Evolutionary conservation across 2,113 vertebrate species (phyloP), one percentile per base, ranked within the genome.

Genomic region (Coturnix japonica): DNA sequence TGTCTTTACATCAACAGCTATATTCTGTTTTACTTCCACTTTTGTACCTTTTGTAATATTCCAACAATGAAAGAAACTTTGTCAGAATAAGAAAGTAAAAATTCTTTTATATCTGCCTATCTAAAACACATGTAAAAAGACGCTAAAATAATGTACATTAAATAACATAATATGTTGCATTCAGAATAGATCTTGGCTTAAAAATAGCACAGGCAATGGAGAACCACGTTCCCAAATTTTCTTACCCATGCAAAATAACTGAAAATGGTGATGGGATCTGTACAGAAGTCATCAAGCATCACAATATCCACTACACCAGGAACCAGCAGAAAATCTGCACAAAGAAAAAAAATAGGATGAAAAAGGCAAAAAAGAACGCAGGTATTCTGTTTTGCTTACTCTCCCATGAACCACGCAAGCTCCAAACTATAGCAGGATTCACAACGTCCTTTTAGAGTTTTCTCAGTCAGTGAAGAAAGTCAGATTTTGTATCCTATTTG

Each of bases 41-140:
- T 46, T 67, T 0, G 0, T 10, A 3, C 44, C 12, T 69, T 76
- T 57, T 59, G 9, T 71, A 47, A 51, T 35, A 47, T 19, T 67
- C 54, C 43, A 35, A 28, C 43, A 71, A 64, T 60, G 67, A 26
- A 70, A 18, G 46, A 77, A 81, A 51, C 4, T 28, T 3, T 26
- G 4, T 63, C 76, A 56, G 39, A 71, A 47, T 51, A 51, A 85
- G 61, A 39, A 90, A 81, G 20, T 31, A 2, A 56, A 26, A 76
- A 28, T 47, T 57, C 9, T 72, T 76, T 63, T 22, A 33, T 49
- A 4, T 90, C 35, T 2, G 0, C 26, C 66, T 60, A 9, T 30
- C 31, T 65, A 87, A 87, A 82, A 39, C 43, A 39, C 51, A 65
- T 37, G 43, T 13, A 13, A 64, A 66, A 79, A 51, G 7, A 16